A percentile compares a stretch with the other conserved stretches of the same genome.
These are phyloP conservation scores for Conus ventricosus DNA, from an alignment of 1,140 invertebrate species.

Conservation along the genomic window DNA sequence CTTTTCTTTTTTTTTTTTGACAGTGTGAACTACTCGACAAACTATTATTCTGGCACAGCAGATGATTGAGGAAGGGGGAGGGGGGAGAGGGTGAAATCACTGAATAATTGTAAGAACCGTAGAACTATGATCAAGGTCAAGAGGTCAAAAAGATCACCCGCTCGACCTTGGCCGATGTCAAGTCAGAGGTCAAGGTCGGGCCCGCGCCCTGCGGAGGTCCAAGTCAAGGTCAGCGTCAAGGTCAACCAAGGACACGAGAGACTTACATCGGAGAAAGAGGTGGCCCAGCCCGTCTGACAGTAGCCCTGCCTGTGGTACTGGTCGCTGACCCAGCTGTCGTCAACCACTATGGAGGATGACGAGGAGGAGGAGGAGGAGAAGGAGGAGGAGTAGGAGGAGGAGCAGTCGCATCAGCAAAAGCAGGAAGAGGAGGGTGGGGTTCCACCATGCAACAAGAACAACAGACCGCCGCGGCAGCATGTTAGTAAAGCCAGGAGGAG, in stretches of 20 bases:
- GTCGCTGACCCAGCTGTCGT: constrained; percentile 47
- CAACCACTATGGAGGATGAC: constrained; percentile 50
- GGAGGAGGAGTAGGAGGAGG: constrained; percentile 6
- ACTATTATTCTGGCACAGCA: too few relatives aligned
- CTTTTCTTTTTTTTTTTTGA: too few relatives aligned
- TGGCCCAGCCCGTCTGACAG: constrained; percentile 94
- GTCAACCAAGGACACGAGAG: not conserved
- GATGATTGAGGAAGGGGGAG: too few relatives aligned
- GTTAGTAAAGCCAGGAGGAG: not conserved
- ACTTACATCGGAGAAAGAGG: constrained; percentile 88
- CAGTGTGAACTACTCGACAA: too few relatives aligned
- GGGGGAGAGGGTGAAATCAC: too few relatives aligned
- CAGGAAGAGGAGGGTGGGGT: constrained; percentile 14
- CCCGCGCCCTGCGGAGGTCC: not conserved
- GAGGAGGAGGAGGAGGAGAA: not conserved
- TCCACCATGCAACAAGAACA: constrained; percentile 45
- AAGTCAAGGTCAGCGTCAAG: not conserved
- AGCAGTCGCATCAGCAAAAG: not conserved
- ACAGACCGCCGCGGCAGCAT: not conserved
- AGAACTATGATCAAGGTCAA: too few relatives aligned
- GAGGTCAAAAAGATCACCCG: too few relatives aligned
- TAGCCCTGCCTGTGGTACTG: constrained; percentile 90
- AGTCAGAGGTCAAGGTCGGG: not conserved
- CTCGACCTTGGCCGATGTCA: too few relatives aligned
- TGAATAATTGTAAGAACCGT: too few relatives aligned